Evolutionary conservation across 2,113 vertebrate genomes (phyloP), one percentile per base, ranked within the genome.

Genomic region (Carassius carassius): DNA sequence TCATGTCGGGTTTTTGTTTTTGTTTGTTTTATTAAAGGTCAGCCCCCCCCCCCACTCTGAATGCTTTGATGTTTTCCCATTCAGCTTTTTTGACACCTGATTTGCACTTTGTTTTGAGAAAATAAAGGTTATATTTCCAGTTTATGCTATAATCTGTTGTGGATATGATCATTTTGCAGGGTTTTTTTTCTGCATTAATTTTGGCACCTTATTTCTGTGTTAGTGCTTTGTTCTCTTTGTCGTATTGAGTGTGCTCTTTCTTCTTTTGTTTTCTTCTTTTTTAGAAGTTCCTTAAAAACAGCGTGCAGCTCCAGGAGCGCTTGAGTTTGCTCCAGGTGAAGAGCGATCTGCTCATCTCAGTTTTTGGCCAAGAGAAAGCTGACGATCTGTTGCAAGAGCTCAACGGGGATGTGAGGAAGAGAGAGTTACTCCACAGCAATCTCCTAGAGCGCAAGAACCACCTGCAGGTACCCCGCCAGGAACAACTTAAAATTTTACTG

Each of bases 381-480:
- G 76, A 88, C 0, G 82, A 86, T 47, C 90, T 98, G 21, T 92
- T 96, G 86, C 91, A 90, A 1, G 94, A 96, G 82, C 92, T 94
- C 76, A 87, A 74, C 0, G 35, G 90, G 8, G 93, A 95, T 14
- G 32, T 93, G 84, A 92, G 92, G 86, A 94, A 95, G 88, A 92
- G 96, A 78, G 96, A 97, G 89, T 90, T 93, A 80, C 87, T 98
- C 17, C 96, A 98, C 67, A 88, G 84, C 85, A 90, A 94, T 85
- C 95, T 99, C 0, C 88, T 96, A 86, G 95, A 96, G 91, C 95
- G 94, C 87, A 97, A 95, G 84, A 95, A 86, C 90, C 92, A 91
- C 10, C 91, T 98, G 23, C 95, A 97, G 96, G 97, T 97, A 85
- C n/a, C 51, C 21, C 2, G 37, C 17, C 47, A 44, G 35, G 4